Conservation (phyloP, 2,113 vertebrate genomes). For the Callionymus lyra region DNA sequence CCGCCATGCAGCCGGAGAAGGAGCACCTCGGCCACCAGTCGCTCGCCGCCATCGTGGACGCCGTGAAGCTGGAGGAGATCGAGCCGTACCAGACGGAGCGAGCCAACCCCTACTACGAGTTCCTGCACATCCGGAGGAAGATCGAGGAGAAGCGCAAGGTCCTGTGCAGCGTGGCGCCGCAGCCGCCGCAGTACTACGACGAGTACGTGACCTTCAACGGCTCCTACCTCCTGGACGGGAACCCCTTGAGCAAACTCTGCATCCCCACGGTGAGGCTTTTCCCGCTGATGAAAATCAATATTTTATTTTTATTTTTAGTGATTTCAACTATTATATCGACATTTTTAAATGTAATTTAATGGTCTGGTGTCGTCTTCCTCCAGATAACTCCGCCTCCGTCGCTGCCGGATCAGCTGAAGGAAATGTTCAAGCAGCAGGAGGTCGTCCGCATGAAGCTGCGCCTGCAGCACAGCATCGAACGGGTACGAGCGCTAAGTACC, state of each 20-base stretch:
- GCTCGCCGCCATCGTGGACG: slow-evolving; percentile 87
- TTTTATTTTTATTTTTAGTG: neutral
- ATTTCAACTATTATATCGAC: neutral
- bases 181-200: slow-evolving; percentile 96
- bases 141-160: slow-evolving; percentile 97
- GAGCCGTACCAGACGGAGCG: slow-evolving; percentile 93
- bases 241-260: slow-evolving; percentile 96
- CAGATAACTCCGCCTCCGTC: slow-evolving; percentile 97
- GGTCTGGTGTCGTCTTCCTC: no score
- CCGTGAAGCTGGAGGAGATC: slow-evolving; percentile 94
- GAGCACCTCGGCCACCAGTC: slow-evolving; percentile 90
- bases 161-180: slow-evolving; percentile 89
- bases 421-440: slow-evolving; percentile 96
- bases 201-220: slow-evolving; percentile 98
- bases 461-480: slow-evolving; percentile 95
- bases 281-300: no score
- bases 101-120: slow-evolving; percentile 97
- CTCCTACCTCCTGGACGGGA: slow-evolving; percentile 93
- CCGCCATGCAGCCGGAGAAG: slow-evolving; percentile 76
- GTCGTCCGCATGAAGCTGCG: slow-evolving; percentile 95
- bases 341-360: neutral
- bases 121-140: slow-evolving; percentile 92
- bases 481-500: slow-evolving; percentile 61
- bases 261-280: slow-evolving; percentile 88
- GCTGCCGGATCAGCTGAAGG: slow-evolving; percentile 89